Evolutionary conservation across 2,113 vertebrate genomes (phyloP), one percentile per base, ranked within the genome.

Genomic region (Psilopsiagon aurifrons): DNA sequence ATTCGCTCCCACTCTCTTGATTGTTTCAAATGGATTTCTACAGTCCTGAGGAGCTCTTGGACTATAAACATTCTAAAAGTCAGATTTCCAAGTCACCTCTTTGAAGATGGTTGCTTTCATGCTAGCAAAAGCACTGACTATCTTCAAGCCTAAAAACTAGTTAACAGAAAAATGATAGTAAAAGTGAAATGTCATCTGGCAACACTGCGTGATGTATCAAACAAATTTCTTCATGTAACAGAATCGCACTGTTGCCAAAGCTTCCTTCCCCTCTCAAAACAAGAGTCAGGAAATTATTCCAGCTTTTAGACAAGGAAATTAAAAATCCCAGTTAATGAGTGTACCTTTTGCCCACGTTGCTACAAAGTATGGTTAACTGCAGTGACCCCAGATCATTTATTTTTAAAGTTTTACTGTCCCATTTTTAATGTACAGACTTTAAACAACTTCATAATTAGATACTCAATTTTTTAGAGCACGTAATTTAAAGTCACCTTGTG

Each of bases 361-460:
- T 57, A 71, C 43, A 43, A 89, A 80, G 67, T 75, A 67, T 15
- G 7, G 29, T 84, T 95, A 95, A 95, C 73, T 93, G 80, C 52
- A 86, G 27, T 86, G 66, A 69, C 86, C 66, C 37, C 10, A 76
- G 62, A 86, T 17, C 0, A 78, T 64, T 90, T 96, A 64, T 96
- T 96, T 95, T 97, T 94, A 90, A 90, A 90, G 71, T 33, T 86
- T 77, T 78, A 68, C 73, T 86, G 92, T 37, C 92, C 95, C 88
- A 78, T 73, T 95, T 96, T 91, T 64, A 75, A 84, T 49, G 86
- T 82, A 57, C 11, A 43, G 16, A 39, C 64, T 90, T 86, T 14
- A 91, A 94, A 85, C 59, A 16, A 75, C 35, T 95, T 84, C 52
- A 62, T 96, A 86, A 97, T 93, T 94, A 91, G 88, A 54, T 6